These are phyloP conservation scores for Apteryx mantelli DNA, from an alignment of 2,113 vertebrate species.

Conservation along the genomic window DNA sequence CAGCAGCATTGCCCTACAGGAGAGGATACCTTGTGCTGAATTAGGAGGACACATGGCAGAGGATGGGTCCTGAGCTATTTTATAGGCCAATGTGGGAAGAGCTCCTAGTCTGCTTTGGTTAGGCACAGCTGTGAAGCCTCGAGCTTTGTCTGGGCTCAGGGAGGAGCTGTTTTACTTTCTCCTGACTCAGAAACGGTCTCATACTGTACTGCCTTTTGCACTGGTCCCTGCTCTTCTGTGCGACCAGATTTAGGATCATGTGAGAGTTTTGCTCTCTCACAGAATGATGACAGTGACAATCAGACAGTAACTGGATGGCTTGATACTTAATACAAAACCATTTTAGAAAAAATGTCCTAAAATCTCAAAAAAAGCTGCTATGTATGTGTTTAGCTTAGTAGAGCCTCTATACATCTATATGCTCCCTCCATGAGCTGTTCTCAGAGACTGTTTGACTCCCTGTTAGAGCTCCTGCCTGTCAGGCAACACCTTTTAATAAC, in stretches of 20 bases:
- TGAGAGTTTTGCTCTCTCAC: background rate
- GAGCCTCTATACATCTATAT: background rate
- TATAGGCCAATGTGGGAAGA: rapidly evolving
- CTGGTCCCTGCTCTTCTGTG: background rate
- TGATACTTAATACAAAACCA: background rate
- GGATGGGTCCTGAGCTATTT: background rate
- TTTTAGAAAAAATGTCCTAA: background rate
- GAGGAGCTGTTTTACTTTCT: background rate
- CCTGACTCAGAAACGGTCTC: background rate
- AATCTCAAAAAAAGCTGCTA: background rate
- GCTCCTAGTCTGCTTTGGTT: background rate
- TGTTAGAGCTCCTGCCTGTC: background rate
- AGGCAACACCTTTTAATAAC: background rate
- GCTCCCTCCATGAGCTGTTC: background rate
- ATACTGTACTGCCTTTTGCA: background rate
- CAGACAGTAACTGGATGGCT: background rate
- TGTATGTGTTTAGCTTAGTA: background rate
- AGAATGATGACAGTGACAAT: background rate
- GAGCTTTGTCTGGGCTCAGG: background rate
- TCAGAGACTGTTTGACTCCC: background rate
- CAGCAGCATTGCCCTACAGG: background rate
- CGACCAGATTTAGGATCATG: background rate
- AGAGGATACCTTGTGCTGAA: background rate
- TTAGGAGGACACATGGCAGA: background rate
- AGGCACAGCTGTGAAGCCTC: background rate